phyloP scores from a whole-genome alignment of 2,888 invertebrate genomes.

The Lithophane semibrunnea region DNA sequence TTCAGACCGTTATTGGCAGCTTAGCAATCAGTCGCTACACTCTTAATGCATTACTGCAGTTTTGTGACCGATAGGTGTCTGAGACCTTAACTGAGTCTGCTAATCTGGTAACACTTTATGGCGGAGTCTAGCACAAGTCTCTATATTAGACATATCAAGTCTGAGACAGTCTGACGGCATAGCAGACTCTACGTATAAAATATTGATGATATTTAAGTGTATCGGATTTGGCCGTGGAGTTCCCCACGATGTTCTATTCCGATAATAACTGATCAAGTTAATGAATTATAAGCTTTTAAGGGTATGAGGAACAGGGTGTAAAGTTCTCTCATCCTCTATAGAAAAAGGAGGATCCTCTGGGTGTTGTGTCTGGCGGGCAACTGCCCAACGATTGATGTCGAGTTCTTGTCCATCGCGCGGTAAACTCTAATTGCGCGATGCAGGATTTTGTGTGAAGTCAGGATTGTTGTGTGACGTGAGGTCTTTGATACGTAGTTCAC shows the following conservation, averaged over 20 bases:
- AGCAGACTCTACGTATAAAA: not conserved
- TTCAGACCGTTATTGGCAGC: constrained; percentile 31
- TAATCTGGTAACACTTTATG: not conserved
- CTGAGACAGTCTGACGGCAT: not conserved
- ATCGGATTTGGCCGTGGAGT: not conserved
- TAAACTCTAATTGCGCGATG: too few relatives aligned
- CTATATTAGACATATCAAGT: constrained; percentile 9
- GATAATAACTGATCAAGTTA: not conserved
- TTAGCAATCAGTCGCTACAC: constrained; percentile 25
- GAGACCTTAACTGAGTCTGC: not conserved
- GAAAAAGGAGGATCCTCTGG: too few relatives aligned
- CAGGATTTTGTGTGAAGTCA: too few relatives aligned
- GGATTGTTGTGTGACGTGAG: too few relatives aligned
- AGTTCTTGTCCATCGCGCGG: too few relatives aligned
- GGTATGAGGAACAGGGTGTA: too few relatives aligned
- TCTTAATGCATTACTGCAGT: constrained; percentile 46
- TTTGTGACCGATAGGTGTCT: constrained; percentile 30
- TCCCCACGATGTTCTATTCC: not conserved
- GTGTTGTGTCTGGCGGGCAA: too few relatives aligned
- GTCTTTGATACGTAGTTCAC: too few relatives aligned
- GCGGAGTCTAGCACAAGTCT: not conserved
- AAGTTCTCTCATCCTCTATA: too few relatives aligned
- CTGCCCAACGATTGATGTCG: too few relatives aligned
- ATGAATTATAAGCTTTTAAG: not conserved
- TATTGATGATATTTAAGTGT: constrained; percentile 9